These are phyloP conservation scores for Bos javanicus DNA, from an alignment of 2,113 vertebrate species.

Conservation along the genomic window DNA sequence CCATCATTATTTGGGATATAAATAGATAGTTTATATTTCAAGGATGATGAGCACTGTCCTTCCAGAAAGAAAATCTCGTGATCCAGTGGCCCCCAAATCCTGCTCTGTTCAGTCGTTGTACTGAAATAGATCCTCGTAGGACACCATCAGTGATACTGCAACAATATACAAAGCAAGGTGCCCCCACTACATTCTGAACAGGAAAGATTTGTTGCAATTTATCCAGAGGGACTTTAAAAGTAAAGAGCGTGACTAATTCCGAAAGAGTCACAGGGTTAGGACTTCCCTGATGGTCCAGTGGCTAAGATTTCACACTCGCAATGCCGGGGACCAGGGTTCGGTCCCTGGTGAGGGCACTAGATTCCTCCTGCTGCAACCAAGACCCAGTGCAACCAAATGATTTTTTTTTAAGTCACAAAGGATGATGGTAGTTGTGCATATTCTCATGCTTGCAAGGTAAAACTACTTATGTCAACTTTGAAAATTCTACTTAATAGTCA, in stretches of 20 bases:
- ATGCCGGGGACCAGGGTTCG: not conserved
- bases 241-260: not conserved
- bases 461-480: too few relatives aligned
- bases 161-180: not conserved
- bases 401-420: not conserved
- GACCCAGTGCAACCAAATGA: not conserved
- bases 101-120: not conserved
- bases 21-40: constrained; percentile 51
- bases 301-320: not conserved
- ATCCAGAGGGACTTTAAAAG: not conserved
- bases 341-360: not conserved
- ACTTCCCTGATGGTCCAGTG: not conserved
- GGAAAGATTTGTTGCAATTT: not conserved
- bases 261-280: not conserved
- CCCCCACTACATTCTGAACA: not conserved
- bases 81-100: not conserved
- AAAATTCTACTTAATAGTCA: not conserved
- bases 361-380: not conserved
- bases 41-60: constrained; percentile 6
- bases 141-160: fast-evolving
- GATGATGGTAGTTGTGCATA: not conserved
- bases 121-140: not conserved
- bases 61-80: constrained; percentile 4
- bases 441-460: not conserved
- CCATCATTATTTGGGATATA: constrained; percentile 60